phyloP scores from a whole-genome alignment of 2,888 invertebrate species.

The Himalopsyche anomala region DNA sequence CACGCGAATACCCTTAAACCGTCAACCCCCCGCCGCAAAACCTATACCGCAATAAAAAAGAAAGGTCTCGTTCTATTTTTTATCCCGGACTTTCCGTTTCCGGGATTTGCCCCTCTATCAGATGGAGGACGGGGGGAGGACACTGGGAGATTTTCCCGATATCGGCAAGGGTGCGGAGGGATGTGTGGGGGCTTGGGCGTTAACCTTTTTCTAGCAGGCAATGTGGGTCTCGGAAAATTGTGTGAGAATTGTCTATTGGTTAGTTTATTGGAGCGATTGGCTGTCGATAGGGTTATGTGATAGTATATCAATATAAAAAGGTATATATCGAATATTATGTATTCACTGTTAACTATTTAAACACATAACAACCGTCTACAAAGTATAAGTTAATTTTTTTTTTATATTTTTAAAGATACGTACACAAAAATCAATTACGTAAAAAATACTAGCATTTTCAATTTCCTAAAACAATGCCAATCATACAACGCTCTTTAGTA shows the following conservation, averaged over 20 bases:
- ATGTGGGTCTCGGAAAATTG: slow-evolving; percentile 55
- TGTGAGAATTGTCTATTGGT: slow-evolving; percentile 16
- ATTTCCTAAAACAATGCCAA: no score
- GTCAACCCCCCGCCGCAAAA: slow-evolving; percentile 56
- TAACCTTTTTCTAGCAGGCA: slow-evolving; percentile 55
- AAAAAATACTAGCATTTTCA: no score
- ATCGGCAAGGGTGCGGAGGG: slow-evolving; percentile 48
- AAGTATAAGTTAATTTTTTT: no score
- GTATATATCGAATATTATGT: no score
- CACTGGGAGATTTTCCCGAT: slow-evolving; percentile 54
- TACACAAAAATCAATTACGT: no score
- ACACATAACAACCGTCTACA: no score
- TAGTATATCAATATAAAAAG: no score
- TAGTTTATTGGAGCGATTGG: neutral
- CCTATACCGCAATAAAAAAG: slow-evolving; percentile 61
- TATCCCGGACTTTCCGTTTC: slow-evolving; percentile 56
- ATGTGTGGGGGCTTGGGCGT: slow-evolving; percentile 51
- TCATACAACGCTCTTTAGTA: no score
- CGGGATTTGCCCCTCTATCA: slow-evolving; percentile 28
- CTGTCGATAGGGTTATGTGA: neutral
- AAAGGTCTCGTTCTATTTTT: slow-evolving; percentile 54
- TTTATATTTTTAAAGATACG: no score
- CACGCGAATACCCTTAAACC: slow-evolving; percentile 55
- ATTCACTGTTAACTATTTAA: no score
- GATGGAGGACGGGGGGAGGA: neutral